Base-by-base conservation (phyloP, 2,797 vertebrate genomes). In the Hirundo rustica region DNA sequence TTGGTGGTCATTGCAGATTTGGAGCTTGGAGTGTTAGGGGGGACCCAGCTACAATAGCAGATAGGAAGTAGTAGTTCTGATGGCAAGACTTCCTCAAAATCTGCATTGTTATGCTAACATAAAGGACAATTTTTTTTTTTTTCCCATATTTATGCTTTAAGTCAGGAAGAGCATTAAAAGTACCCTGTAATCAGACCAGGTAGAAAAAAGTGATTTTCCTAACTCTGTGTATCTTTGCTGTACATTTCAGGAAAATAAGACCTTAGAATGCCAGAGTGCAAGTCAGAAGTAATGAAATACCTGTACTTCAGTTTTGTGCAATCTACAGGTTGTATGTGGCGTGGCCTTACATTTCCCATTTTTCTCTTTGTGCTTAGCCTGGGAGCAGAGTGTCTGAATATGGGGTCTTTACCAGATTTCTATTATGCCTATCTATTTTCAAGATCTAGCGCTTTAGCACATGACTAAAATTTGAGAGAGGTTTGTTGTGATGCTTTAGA, bases 251-350 rank as follows among this genome's bases (percentile, higher is more conserved):
- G 45, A 88, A 65, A 61, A 26, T 53, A 75, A 54, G 22, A 44
- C 29, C 7, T 36, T 71, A 44, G n/a, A 74, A 65, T 68, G 55
- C 30, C 51, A 67, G 27, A 62, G 25, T 61, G 27, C 27, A 72
- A 61, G 16, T 70, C 22, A 60, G 67, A 58, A 54, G 25, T 25
- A 68, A 7, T 55, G 4, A 67, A 53, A 45, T 82, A 34, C 7
- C 20, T 78, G 15, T 73, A 47, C 54, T 68, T 7, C 13, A 7
- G 13, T 48, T 89, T 48, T 73, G 23, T 79, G 27, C 6, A 2
- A 34, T 45, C 18, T 57, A 11, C 29, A 58, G 26, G 8, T 83
- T 76, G 9, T 70, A 25, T 0, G 0, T 88, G 26, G 10, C 0
- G 0, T 88, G 26, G 10, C 32, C 32, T 81, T 93, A 22, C 11